phyloP scores from a whole-genome alignment of 2,888 invertebrate genomes.

The Biston stratarius region DNA sequence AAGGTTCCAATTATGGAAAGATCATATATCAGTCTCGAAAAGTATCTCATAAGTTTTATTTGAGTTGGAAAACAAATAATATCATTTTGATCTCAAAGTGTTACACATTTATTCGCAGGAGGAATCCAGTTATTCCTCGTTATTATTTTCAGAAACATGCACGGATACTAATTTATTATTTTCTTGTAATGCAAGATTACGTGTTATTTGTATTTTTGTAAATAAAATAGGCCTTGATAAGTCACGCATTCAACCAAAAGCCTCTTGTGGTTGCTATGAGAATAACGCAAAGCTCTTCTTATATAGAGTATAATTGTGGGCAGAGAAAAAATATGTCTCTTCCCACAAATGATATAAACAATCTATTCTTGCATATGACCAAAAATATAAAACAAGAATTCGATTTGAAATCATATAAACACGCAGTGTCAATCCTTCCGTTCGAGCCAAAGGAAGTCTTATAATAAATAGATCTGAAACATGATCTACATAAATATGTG shows the following conservation, averaged over 20 bases:
- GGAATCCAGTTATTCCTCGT: not conserved
- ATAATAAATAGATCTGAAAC: slow-evolving; percentile 60
- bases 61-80: slow-evolving; percentile 11
- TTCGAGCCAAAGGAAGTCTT: slow-evolving; percentile 54
- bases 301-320: too few species aligned
- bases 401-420: slow-evolving; percentile 10
- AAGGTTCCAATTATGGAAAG: slow-evolving; percentile 36
- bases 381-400: slow-evolving; percentile 5
- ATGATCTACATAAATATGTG: slow-evolving; percentile 47
- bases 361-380: not conserved
- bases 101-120: not conserved
- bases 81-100: slow-evolving; percentile 11
- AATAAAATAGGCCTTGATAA: too few species aligned
- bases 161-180: too few species aligned
- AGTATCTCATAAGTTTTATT: slow-evolving; percentile 7
- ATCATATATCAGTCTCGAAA: slow-evolving; percentile 38
- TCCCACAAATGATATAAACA: too few species aligned
- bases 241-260: too few species aligned
- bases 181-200: too few species aligned
- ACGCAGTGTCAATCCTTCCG: slow-evolving; percentile 50
- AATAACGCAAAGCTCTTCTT: too few species aligned
- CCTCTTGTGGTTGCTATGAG: too few species aligned
- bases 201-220: too few species aligned
- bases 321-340: too few species aligned
- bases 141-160: too few species aligned